These are phyloP conservation scores for Nudaria mundana DNA, from an alignment of 2,888 invertebrate genomes.

Conservation along the genomic window DNA sequence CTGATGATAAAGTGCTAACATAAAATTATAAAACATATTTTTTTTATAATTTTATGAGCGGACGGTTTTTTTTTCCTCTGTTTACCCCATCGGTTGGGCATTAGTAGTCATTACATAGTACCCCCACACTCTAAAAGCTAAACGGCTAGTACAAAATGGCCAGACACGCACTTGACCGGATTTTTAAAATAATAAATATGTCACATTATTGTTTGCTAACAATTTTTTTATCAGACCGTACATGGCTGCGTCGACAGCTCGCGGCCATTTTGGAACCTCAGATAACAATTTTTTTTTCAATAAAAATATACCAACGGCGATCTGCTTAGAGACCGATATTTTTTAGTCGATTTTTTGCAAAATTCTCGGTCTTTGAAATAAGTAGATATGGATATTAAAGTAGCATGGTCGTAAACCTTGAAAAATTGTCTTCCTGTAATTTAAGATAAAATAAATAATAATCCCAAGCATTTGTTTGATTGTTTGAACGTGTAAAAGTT, in stretches of 20 bases:
- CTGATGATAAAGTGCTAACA: too few species aligned
- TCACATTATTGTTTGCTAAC: background rate
- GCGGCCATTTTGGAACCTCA: constrained; percentile 54
- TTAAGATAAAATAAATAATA: too few species aligned
- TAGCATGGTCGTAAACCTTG: constrained; percentile 6
- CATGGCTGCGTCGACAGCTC: constrained; percentile 43
- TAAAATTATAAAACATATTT: too few species aligned
- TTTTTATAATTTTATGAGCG: too few species aligned
- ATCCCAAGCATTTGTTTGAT: too few species aligned
- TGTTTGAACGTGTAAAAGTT: too few species aligned
- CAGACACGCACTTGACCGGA: too few species aligned
- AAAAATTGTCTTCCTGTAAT: constrained; percentile 12
- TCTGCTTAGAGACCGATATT: constrained; percentile 32
- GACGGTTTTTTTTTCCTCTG: too few species aligned
- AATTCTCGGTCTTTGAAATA: constrained; percentile 15
- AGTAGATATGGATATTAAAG: constrained; percentile 1
- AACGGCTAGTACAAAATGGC: too few species aligned
- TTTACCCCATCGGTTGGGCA: too few species aligned
- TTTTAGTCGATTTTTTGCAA: constrained; percentile 27
- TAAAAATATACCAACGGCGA: constrained; percentile 39
- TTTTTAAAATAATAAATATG: background rate
- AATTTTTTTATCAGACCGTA: constrained; percentile 26
- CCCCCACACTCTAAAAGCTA: too few species aligned
- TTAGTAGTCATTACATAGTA: too few species aligned
- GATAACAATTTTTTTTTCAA: constrained; percentile 42